phyloP scores from a whole-genome alignment of 2,888 invertebrate genomes.

The Cephus sareptanus region DNA sequence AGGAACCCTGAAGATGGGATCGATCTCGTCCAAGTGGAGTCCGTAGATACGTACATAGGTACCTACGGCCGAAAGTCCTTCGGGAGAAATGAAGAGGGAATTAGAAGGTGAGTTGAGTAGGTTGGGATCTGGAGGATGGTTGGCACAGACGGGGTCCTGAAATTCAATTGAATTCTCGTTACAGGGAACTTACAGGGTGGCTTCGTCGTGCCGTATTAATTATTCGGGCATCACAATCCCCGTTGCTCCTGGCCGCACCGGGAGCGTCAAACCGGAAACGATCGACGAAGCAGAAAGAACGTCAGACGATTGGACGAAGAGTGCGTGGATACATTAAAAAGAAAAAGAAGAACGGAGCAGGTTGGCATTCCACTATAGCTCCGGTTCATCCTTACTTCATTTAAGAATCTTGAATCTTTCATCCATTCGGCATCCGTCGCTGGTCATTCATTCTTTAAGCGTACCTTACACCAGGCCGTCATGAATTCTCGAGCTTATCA shows the following conservation, averaged over 20 bases:
- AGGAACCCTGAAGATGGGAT: background rate
- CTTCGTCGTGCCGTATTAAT: slow-evolving; percentile 1
- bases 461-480: background rate
- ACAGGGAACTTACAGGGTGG: background rate
- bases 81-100: background rate
- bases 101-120: background rate
- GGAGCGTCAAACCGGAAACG: background rate
- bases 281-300: background rate
- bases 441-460: background rate
- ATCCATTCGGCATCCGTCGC: background rate
- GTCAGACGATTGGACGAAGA: background rate
- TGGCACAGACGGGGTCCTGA: background rate
- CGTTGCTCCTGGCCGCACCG: background rate
- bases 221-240: background rate
- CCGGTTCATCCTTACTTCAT: background rate
- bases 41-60: background rate
- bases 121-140: background rate
- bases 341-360: background rate
- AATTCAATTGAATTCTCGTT: slow-evolving; percentile 6
- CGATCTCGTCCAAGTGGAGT: background rate
- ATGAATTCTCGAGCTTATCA: background rate
- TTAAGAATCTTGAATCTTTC: background rate
- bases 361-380: background rate
- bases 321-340: background rate
- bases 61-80: background rate